Base-by-base conservation (phyloP, 1,140 invertebrate genomes). In the Hyles euphorbiae region DNA sequence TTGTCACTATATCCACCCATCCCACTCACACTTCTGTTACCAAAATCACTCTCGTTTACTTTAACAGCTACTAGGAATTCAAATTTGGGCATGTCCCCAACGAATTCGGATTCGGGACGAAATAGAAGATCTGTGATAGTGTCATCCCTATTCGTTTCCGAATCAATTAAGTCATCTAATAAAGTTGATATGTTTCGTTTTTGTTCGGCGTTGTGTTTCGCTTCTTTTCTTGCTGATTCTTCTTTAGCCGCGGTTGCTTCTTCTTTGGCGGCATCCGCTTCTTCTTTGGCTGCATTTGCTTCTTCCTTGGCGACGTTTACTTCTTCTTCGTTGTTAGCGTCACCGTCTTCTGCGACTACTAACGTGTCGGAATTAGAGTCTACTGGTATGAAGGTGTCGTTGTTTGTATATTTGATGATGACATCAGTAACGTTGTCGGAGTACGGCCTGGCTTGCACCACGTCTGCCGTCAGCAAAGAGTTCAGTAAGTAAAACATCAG, bases 131-230 rank as follows among this genome's bases (percentile, higher is more conserved):
- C 86, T 0, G 86, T 88, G n/a, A 88, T 63, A 0, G 72, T 82
- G 32, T 81, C 86, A 40, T 88, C 86, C 59, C 86, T 71, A 45
- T 83, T 76, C 3, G 83, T 84, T 68, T 88, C 86, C 0, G 86
- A 84, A 62, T 87, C 78, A 48, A 88, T 87, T 60, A 88, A 83
- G 34, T 83, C 74, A 22, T 88, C 83, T 63, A 88, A 51, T 12
- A 85, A 58, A 36, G 83, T 83, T 74, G 86, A 86, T 81, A 83
- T 83, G 76, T 88, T 88, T 59, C 80, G 60, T 65, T 86, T 78
- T 64, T 87, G 83, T 50, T 83, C 81, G 10, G 78, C 66, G 36
- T 40, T 40, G 36, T 40, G 36, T 40, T 40, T 40, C 8, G 36
- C 36, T 40, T 40, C 36, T 40, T 40, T 40, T 12, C 47, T 3